Evolutionary conservation across 1,140 invertebrate genomes (phyloP), one percentile per base, ranked within the genome.

Genomic region (Pogonognathellus flavescens): DNA sequence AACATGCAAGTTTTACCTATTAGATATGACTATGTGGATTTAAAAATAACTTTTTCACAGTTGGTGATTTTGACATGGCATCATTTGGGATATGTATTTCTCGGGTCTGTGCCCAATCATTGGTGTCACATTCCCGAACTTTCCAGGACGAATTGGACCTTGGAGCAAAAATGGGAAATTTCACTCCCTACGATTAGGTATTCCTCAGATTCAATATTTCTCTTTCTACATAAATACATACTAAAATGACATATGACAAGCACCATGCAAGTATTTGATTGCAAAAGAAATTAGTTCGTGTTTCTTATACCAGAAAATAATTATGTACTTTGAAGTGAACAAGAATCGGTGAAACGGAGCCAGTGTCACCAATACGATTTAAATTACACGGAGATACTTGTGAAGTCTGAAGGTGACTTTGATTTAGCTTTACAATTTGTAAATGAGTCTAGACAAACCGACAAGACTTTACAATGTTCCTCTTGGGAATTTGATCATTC

Each of bases 31-130:
- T n/a, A n/a, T n/a, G n/a, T n/a, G n/a, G n/a, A n/a, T 41, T 41
- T 41, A 41, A 41, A 62, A n/a, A 7, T 20, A 16, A 83, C 60
- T 83, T 76, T 60, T 72, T n/a, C n/a, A 14, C 49, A 85, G 84
- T 14, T 80, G 14, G 76, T 85, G 11, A 25, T 85, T 80, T 16
- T 85, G 8, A 59, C 53, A 13, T 85, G 50, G 50, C 49, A 85
- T 60, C 84, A 85, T 50, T 31, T 85, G 20, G 60, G 85, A 49
- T 80, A 76, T 16, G 80, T 89, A 0, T 89, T 89, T 82, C 76
- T 89, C 81, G 86, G 88, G 18, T 83, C 85, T 41, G 86, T 86
- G 57, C 89, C 89, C 0, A 88, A 89, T n/a, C 89, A 89, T 50
- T 88, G 86, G 86, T 89, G 89, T 22, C 20, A 80, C 18, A 86